phyloP scores from a whole-genome alignment of 2,113 vertebrate genomes.

The human (Homo sapiens) region GRCh38 chr4:172709501-172710000 shows the following conservation, averaged over 20 bases:
- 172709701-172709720: background rate
- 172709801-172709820: background rate
- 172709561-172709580: slow-evolving; percentile 41
- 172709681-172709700: background rate
- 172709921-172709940: background rate
- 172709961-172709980: background rate
- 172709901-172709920: background rate
- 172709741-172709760: background rate
- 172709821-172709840: background rate
- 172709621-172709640: background rate
- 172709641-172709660: background rate
- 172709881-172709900: background rate
- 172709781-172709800: background rate
- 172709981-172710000: background rate
- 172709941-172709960: background rate
- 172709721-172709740: background rate
- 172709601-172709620: background rate
- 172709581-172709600: background rate
- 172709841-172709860: background rate
- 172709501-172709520: background rate
- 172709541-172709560: background rate
- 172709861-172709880: background rate
- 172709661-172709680: fast-evolving
- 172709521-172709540: background rate
- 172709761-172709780: background rate